phyloP scores from a whole-genome alignment of 2,113 vertebrate genomes.

The Piprites chloris region DNA sequence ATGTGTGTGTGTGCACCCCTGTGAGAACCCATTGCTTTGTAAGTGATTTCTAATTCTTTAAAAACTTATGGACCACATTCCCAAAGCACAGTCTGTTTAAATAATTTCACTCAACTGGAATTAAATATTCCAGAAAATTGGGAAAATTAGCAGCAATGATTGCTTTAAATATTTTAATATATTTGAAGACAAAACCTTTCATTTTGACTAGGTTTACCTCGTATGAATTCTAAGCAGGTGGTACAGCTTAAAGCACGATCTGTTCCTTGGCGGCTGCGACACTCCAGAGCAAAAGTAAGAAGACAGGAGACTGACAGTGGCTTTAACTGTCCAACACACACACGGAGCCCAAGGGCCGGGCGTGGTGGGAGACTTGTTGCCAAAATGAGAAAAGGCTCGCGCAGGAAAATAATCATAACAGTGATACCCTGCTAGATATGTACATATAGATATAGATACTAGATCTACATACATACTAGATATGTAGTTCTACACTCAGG shows the following conservation, averaged over 20 bases:
- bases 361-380: accelerated
- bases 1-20: accelerated
- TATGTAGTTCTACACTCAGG: neutral
- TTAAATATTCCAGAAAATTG: neutral
- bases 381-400: neutral
- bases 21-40: neutral
- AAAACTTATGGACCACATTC: neutral
- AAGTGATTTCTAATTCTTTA: neutral
- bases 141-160: neutral
- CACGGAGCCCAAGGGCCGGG: neutral
- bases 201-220: neutral
- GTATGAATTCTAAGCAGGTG: constrained; percentile 41
- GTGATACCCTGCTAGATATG: no score
- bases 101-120: neutral
- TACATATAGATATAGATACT: no score
- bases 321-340: neutral
- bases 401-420: neutral
- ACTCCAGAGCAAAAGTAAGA: neutral
- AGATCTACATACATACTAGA: no score
- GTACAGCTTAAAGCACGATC: neutral
- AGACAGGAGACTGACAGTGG: neutral
- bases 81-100: neutral
- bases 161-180: neutral
- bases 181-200: constrained; percentile 15
- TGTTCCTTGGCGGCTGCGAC: neutral